phyloP scores from a whole-genome alignment of 2,113 vertebrate genomes.

The Naja naja region DNA sequence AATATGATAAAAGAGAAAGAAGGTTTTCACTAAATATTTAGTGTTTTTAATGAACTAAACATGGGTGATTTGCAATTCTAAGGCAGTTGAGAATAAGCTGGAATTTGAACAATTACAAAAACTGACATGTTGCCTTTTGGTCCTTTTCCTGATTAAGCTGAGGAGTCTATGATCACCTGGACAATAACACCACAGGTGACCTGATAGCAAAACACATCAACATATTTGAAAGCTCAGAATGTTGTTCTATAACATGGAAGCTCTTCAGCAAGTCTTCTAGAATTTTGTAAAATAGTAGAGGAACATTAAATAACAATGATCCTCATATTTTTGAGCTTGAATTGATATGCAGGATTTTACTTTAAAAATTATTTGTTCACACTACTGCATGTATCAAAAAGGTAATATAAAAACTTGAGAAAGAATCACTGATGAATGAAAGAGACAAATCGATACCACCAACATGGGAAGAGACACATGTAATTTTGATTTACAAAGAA shows the following conservation, averaged over 20 bases:
- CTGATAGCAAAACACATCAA: not conserved
- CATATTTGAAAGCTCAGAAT: not conserved
- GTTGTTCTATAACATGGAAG: conserved; percentile 26
- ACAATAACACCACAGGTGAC: conserved; percentile 27
- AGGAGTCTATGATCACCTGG: not conserved
- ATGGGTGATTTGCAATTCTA: not conserved
- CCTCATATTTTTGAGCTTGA: not conserved
- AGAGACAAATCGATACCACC: not conserved
- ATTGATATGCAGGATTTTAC: not conserved
- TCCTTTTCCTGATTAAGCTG: not conserved
- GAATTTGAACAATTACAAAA: not conserved
- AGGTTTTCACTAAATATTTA: not conserved
- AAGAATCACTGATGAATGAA: not conserved
- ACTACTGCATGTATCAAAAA: conserved; percentile 6
- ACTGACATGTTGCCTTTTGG: conserved; percentile 11
- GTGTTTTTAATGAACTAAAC: not conserved
- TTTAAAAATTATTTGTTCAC: not conserved
- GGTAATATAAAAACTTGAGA: not conserved
- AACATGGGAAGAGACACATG: not conserved
- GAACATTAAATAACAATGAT: not conserved
- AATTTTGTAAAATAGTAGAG: conserved; percentile 15
- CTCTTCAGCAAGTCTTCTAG: conserved; percentile 6
- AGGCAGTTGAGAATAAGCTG: not conserved
- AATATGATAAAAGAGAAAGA: not conserved
- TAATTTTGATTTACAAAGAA: not conserved